Base-by-base conservation (phyloP, 2,113 vertebrate genomes). In the Saccopteryx bilineata region DNA sequence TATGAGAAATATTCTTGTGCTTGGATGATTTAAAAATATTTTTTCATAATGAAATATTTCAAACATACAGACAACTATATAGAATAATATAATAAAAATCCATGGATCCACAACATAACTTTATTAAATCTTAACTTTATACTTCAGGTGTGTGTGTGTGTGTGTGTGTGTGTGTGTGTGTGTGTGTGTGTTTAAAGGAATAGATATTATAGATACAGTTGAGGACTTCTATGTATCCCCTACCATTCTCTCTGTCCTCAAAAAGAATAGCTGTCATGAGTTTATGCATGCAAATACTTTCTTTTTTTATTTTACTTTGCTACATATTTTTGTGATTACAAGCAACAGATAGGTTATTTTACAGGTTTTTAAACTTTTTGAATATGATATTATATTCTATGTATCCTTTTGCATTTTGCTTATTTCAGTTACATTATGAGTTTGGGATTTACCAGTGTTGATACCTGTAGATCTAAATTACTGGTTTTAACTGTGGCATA, bases 11-110 rank as follows among this genome's bases (percentile, higher is more conserved):
- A 93, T 88, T 94, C 95, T 91, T 93, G 82, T 87, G 92, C 96
- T 95, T 96, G 86, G 93, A 39, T 96, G 91, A 91, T 95, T 97
- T 96, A 97, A 97, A 97, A 97, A 96, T 96, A 85, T 93, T 83
- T 97, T 82, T 96, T 96, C 96, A 95, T 96, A 69, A 88, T 96
- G 21, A 93, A 97, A 96, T 96, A 97, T 97, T 97, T 97, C 94
- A 97, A 94, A 96, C 65, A 96, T 89, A 88, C 91, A 97, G 97
- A 95, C 88, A 97, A 97, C 91, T 90, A 95, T 93, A 87, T 93
- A 97, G 94, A 97, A 97, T 87, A 96, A 92, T 92, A 78, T 96
- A 95, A 97, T 96, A 96, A 97, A 97, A 97, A 94, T 89, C 94
- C 89, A 63, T 93, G 86, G 79, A 91, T 91, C 82, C 58, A 89